Percentiles rank a stretch among this genome's conserved stretches.
Conservation (phyloP, 1,140 invertebrate genomes). For the Brachionus rubens region DNA sequence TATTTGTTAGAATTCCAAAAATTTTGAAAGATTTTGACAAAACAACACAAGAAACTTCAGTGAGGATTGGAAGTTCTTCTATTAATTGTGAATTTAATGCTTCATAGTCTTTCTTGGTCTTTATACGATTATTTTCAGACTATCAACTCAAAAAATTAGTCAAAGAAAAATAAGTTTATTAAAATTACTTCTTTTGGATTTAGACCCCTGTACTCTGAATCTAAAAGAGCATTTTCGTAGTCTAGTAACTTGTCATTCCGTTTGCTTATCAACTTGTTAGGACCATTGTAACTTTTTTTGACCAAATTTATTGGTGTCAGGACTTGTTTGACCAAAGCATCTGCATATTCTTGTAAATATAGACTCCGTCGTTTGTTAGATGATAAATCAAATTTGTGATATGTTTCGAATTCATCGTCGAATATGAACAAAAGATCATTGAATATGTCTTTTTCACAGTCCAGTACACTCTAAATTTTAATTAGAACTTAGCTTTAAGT, state of each 20-base stretch:
- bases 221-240: slow-evolving; percentile 8
- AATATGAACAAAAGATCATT: slow-evolving; percentile 1
- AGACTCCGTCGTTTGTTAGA: background rate
- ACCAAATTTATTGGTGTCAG: background rate
- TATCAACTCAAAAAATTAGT: background rate
- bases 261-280: slow-evolving; percentile 20
- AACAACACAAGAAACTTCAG: background rate
- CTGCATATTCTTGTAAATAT: background rate
- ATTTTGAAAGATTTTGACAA: slow-evolving; percentile 8
- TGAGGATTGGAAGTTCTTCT: slow-evolving; percentile 32
- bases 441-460: slow-evolving; percentile 26
- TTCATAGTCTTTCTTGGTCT: slow-evolving; percentile 18
- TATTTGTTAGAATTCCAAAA: background rate
- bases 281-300: background rate
- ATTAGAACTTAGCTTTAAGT: too few species aligned
- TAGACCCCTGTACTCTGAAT: background rate
- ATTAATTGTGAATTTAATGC: slow-evolving; percentile 26
- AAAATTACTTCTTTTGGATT: background rate
- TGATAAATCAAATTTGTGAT: background rate
- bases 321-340: background rate
- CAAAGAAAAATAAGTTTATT: background rate
- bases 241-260: slow-evolving; percentile 29
- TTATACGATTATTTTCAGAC: background rate
- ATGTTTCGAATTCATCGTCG: slow-evolving; percentile 20
- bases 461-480: background rate